phyloP scores from a whole-genome alignment of 1,140 invertebrate genomes.

The Gonioctena quinquepunctata region DNA sequence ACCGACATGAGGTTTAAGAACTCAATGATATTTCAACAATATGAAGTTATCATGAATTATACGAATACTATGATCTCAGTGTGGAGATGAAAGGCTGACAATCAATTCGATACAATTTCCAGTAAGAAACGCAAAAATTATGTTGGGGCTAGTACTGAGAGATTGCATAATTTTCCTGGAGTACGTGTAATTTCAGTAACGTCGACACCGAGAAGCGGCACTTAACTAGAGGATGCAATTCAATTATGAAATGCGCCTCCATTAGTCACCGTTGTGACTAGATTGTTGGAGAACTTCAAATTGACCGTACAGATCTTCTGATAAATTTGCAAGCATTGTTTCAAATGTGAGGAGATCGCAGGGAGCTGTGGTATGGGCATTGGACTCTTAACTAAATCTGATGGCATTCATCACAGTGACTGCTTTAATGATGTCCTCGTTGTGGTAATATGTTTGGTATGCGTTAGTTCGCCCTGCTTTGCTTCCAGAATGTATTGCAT shows the following conservation, averaged over 20 bases:
- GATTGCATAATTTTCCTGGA: too few species aligned
- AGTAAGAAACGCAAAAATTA: too few species aligned
- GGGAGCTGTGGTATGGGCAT: constrained; percentile 12
- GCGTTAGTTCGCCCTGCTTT: neutral
- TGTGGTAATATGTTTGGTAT: constrained; percentile 1
- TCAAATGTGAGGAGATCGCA: constrained; percentile 14
- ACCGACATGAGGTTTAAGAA: too few species aligned
- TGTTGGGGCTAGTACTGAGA: too few species aligned
- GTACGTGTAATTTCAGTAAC: neutral
- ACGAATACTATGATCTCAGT: too few species aligned
- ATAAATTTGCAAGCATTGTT: constrained; percentile 43
- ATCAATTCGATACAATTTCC: too few species aligned
- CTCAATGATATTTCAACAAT: too few species aligned
- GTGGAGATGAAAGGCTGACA: too few species aligned
- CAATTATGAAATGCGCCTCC: constrained; percentile 45
- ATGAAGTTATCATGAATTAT: too few species aligned
- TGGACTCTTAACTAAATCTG: constrained; percentile 3
- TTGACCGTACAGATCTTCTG: constrained; percentile 44
- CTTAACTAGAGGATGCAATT: constrained; percentile 42
- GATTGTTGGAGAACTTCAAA: constrained; percentile 42
- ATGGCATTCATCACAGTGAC: constrained; percentile 14
- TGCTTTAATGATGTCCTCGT: constrained; percentile 12
- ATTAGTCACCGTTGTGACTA: constrained; percentile 38
- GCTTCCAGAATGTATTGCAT: neutral
- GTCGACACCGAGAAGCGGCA: constrained; percentile 26